Evolutionary conservation across 1,140 invertebrate species (phyloP).

Genomic region (Daktulosphaira vitifoliae): DNA sequence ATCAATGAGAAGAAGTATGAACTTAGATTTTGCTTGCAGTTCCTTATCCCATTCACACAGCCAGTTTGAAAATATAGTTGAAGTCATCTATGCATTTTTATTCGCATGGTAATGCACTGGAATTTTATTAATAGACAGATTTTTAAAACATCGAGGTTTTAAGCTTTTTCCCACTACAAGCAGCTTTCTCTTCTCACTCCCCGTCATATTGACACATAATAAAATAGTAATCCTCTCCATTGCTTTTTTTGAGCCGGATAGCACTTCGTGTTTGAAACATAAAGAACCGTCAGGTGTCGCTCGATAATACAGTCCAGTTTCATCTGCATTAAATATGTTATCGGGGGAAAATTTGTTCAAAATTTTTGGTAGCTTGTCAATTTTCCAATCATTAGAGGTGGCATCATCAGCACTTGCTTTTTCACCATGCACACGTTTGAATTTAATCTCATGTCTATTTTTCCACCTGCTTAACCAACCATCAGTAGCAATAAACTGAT

Average conservation of each 20-base stretch:
- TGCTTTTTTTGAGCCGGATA: slow-evolving; percentile 41
- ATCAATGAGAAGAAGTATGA: no score
- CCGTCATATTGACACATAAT: slow-evolving; percentile 40
- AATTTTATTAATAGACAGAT: slow-evolving; percentile 35
- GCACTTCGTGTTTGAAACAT: slow-evolving; percentile 41
- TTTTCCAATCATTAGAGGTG: slow-evolving; percentile 4
- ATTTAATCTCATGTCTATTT: slow-evolving; percentile 3
- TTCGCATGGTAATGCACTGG: no score
- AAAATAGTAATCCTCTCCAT: slow-evolving; percentile 43
- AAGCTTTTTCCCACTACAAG: slow-evolving; percentile 44
- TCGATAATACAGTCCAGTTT: slow-evolving; percentile 44
- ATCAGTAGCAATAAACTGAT: background rate
- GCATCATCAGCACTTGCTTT: background rate
- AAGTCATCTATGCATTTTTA: no score
- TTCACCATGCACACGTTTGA: slow-evolving; percentile 33
- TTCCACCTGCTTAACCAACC: slow-evolving; percentile 1
- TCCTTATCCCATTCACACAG: no score
- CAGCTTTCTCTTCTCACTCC: slow-evolving; percentile 49
- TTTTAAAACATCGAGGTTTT: slow-evolving; percentile 44
- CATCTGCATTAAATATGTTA: slow-evolving; percentile 44
- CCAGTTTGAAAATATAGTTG: no score
- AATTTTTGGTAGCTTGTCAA: background rate
- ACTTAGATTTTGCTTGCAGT: no score
- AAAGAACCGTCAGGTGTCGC: slow-evolving; percentile 41
- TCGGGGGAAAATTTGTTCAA: slow-evolving; percentile 19